A percentile compares a stretch with the other conserved stretches of the same genome.
Conservation (phyloP, 1,140 invertebrate genomes). For the Chlorops oryzae region DNA sequence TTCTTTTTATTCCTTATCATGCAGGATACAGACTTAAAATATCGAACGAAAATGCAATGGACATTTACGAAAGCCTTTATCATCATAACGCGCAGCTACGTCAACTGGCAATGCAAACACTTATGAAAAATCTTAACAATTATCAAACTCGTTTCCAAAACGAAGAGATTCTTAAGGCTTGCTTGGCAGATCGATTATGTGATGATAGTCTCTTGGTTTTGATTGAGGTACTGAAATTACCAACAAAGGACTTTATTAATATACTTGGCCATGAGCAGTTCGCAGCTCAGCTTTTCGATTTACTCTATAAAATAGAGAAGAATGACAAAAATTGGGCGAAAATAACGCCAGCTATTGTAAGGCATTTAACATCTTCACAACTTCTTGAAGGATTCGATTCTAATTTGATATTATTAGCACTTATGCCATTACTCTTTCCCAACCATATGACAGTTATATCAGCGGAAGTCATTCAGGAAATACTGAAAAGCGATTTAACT, state of each 20-base stretch:
- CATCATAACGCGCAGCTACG: constrained; percentile 58
- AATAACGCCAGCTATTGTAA: constrained; percentile 43
- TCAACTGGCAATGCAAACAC: constrained; percentile 55
- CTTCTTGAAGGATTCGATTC: constrained; percentile 25
- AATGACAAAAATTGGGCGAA: constrained; percentile 41
- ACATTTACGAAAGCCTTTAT: constrained; percentile 62
- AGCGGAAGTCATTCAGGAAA: constrained; percentile 15
- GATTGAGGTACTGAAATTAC: constrained; percentile 48
- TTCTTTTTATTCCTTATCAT: not conserved
- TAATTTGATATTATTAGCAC: constrained; percentile 32
- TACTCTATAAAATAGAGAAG: constrained; percentile 31
- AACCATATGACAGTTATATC: constrained; percentile 9
- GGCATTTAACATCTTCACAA: constrained; percentile 31
- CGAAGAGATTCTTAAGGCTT: constrained; percentile 53
- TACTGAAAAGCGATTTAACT: constrained; percentile 28
- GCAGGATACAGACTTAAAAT: constrained; percentile 53
- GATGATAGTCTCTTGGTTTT: constrained; percentile 56
- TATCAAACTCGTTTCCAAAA: constrained; percentile 39
- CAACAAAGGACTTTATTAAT: constrained; percentile 44
- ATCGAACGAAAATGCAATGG: constrained; percentile 50
- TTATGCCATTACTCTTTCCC: constrained; percentile 39
- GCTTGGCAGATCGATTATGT: constrained; percentile 53
- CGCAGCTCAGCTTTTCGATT: constrained; percentile 29
- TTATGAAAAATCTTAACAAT: constrained; percentile 49
- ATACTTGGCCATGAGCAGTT: constrained; percentile 41